Conservation (phyloP, 2,888 invertebrate species). For the Noctua pronuba region DNA sequence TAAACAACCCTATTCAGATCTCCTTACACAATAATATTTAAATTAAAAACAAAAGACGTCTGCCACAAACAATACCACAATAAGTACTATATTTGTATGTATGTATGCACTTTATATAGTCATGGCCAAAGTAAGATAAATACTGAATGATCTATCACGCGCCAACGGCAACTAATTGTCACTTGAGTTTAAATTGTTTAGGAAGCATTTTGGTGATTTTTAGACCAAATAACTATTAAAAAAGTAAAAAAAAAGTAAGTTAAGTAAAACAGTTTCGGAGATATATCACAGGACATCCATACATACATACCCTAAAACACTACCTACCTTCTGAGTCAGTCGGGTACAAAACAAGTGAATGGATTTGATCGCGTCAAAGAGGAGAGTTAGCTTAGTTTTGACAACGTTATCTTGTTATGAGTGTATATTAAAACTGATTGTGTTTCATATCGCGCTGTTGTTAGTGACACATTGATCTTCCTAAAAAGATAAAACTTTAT, state of each 20-base stretch:
- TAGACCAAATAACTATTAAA: neutral
- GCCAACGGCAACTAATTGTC: constrained; percentile 4
- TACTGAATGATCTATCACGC: constrained; percentile 35
- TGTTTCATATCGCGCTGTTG: constrained; percentile 14
- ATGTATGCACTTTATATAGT: constrained; percentile 20
- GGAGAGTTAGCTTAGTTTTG: neutral
- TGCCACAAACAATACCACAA: constrained; percentile 11
- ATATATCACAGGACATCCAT: neutral
- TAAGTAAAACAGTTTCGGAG: neutral
- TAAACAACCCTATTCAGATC: neutral
- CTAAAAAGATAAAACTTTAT: constrained; percentile 14
- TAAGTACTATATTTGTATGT: constrained; percentile 5
- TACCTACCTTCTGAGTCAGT: too few species aligned
- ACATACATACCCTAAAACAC: neutral
- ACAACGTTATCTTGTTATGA: constrained; percentile 14
- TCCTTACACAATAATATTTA: constrained; percentile 4
- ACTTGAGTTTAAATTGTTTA: neutral
- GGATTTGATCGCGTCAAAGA: neutral
- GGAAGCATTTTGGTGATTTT: neutral
- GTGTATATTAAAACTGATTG: constrained; percentile 6
- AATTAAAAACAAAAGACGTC: constrained; percentile 21
- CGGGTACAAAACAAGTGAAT: neutral
- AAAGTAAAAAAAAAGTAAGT: neutral
- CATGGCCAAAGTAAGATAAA: constrained; percentile 49
- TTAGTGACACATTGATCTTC: constrained; percentile 33